Conservation (phyloP, 2,797 vertebrate genomes). For the Gymnodraco acuticeps region DNA sequence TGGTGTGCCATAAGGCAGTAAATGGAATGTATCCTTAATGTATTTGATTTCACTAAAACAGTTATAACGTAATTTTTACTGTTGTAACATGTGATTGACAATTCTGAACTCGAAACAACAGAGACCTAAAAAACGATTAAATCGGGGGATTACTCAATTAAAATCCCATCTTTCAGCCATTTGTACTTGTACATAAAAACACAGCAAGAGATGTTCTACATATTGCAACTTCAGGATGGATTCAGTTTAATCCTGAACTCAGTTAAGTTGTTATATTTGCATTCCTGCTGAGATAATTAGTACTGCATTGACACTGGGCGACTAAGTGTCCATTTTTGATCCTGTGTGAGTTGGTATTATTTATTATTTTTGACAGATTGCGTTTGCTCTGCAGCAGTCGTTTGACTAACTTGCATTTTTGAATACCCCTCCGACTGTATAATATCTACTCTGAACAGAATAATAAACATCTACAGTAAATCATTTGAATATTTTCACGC, state of each 20-base stretch:
- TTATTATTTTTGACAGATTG: conserved; percentile 38
- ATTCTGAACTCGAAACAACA: conserved; percentile 13
- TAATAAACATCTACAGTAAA: conserved; percentile 7
- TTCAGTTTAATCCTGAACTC: neutral
- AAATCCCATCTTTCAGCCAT: conserved; percentile 1
- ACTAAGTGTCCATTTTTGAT: conserved; percentile 39
- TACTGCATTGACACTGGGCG: neutral
- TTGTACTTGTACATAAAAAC: conserved; percentile 3
- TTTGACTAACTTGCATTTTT: conserved; percentile 14
- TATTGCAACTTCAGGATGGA: neutral
- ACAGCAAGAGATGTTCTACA: neutral
- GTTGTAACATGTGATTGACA: conserved; percentile 15
- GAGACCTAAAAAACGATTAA: neutral
- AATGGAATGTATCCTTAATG: conserved; percentile 3
- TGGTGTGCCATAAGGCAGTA: neutral
- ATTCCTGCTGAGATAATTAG: neutral
- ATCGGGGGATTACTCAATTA: neutral
- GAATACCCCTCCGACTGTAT: neutral
- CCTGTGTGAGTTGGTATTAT: conserved; percentile 24
- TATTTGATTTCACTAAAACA: conserved; percentile 18
- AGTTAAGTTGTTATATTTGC: neutral
- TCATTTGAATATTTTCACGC: neutral
- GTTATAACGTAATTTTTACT: neutral
- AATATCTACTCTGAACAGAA: neutral
- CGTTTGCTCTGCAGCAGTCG: conserved; percentile 17